Percentiles rank a stretch among this genome's conserved stretches.
These are phyloP conservation scores for Machimus rusticus DNA, from an alignment of 2,888 invertebrate species.

Conservation along the genomic window DNA sequence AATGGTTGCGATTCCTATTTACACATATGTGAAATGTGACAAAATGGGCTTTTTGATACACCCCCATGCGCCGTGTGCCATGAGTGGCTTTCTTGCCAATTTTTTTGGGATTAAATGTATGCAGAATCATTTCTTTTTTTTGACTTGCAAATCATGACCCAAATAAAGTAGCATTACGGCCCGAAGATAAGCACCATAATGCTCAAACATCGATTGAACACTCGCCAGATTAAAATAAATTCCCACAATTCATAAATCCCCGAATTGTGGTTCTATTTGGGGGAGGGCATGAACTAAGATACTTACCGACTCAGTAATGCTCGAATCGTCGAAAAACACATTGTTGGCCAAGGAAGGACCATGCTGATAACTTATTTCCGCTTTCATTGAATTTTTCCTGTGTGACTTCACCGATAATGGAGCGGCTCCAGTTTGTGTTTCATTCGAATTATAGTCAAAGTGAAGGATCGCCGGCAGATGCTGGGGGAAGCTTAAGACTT, in stretches of 20 bases:
- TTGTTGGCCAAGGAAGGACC: background rate
- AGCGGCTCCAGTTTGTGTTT: background rate
- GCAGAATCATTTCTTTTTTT: background rate
- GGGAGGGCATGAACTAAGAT: background rate
- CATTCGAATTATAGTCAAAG: constrained; percentile 35
- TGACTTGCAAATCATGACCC: background rate
- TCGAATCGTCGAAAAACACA: background rate
- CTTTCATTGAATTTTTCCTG: background rate
- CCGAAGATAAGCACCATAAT: background rate
- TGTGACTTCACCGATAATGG: background rate
- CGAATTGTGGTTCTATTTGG: background rate
- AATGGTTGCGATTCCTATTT: background rate
- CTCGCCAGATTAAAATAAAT: background rate
- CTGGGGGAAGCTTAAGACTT: constrained; percentile 47
- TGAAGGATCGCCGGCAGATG: constrained; percentile 46
- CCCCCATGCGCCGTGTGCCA: background rate
- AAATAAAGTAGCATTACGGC: background rate
- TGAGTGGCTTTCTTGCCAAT: background rate
- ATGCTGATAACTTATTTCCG: background rate
- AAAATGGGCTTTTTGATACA: background rate
- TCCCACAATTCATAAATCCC: background rate
- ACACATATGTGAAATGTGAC: background rate
- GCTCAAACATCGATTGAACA: background rate
- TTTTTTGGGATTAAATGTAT: background rate
- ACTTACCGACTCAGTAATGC: constrained; percentile 11